A percentile compares a stretch with the other conserved stretches of the same genome.
These are phyloP conservation scores for Trichomalopsis sarcophagae DNA, from an alignment of 1,140 invertebrate genomes.

Conservation along the genomic window DNA sequence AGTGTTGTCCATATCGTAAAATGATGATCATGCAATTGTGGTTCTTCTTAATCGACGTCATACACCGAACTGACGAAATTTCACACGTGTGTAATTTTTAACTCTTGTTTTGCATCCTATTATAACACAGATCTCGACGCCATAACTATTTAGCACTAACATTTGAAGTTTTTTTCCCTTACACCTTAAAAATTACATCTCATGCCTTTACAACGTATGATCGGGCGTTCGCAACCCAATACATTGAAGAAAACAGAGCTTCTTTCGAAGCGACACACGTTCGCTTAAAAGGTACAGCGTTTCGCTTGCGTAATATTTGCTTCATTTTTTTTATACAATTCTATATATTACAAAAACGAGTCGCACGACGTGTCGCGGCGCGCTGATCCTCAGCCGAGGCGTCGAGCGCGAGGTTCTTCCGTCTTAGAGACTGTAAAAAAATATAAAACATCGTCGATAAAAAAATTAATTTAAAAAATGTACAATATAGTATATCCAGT, in stretches of 20 bases:
- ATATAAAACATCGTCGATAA: slow-evolving; percentile 31
- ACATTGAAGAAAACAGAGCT: slow-evolving; percentile 49
- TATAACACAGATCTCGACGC: slow-evolving; percentile 12
- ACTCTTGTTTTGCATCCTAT: slow-evolving; percentile 15
- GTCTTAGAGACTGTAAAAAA: slow-evolving; percentile 34
- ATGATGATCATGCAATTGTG: slow-evolving; percentile 12
- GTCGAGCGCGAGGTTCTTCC: slow-evolving; percentile 34
- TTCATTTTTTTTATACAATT: slow-evolving; percentile 38
- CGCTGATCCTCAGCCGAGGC: background rate
- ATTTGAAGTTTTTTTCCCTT: slow-evolving; percentile 1
- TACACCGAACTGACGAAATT: slow-evolving; percentile 35
- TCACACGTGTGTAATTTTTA: background rate
- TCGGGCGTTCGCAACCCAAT: background rate
- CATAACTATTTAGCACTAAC: slow-evolving; percentile 27
- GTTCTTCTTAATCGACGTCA: background rate
- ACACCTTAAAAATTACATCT: slow-evolving; percentile 17
- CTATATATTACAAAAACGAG: slow-evolving; percentile 50
- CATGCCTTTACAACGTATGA: slow-evolving; percentile 36
- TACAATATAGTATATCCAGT: slow-evolving; percentile 36
- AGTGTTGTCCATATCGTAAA: slow-evolving; percentile 20
- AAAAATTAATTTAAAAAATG: slow-evolving; percentile 46
- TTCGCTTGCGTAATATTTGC: background rate
- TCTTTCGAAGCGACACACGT: slow-evolving; percentile 13
- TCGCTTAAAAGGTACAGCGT: slow-evolving; percentile 26
- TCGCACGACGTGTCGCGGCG: slow-evolving; percentile 12